Percentiles rank a stretch among this genome's conserved stretches.
Conservation (phyloP, 1,140 invertebrate species). For the Drosophila baimaii region DNA sequence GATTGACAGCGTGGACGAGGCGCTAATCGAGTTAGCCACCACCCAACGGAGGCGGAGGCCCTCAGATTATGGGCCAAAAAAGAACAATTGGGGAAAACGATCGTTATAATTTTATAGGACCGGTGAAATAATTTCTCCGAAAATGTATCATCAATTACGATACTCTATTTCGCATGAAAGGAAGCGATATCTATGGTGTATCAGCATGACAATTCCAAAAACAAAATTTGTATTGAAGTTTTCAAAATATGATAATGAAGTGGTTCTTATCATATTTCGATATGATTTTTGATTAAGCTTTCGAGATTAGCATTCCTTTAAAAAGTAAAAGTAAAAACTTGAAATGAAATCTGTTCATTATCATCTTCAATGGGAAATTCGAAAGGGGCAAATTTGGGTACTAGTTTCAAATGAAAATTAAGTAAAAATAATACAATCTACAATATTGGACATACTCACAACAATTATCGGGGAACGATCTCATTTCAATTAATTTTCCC, state of each 20-base stretch:
- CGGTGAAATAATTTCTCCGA: constrained; percentile 11
- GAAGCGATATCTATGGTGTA: not conserved
- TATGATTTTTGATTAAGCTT: constrained; percentile 1
- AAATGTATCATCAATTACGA: constrained; percentile 10
- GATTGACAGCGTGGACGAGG: constrained; percentile 19
- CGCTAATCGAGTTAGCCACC: constrained; percentile 50
- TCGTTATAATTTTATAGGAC: constrained; percentile 12
- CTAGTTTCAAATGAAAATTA: no score
- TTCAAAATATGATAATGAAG: constrained; percentile 9
- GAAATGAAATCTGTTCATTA: not conserved
- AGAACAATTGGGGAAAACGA: constrained; percentile 6
- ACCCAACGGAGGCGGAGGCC: constrained; percentile 11
- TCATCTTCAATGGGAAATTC: not conserved
- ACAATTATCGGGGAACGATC: no score
- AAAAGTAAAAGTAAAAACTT: not conserved
- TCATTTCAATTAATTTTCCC: not conserved
- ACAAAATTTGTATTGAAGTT: not conserved
- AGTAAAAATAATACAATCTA: no score
- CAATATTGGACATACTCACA: no score
- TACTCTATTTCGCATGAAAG: constrained; percentile 9
- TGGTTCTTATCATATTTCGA: constrained; percentile 6
- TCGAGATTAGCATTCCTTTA: not conserved
- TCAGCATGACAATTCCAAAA: constrained; percentile 13
- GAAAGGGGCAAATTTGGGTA: not conserved
- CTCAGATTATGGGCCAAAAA: constrained; percentile 31